Evolutionary conservation across 2,888 invertebrate genomes (phyloP).

Genomic region (Ophion ellenae): DNA sequence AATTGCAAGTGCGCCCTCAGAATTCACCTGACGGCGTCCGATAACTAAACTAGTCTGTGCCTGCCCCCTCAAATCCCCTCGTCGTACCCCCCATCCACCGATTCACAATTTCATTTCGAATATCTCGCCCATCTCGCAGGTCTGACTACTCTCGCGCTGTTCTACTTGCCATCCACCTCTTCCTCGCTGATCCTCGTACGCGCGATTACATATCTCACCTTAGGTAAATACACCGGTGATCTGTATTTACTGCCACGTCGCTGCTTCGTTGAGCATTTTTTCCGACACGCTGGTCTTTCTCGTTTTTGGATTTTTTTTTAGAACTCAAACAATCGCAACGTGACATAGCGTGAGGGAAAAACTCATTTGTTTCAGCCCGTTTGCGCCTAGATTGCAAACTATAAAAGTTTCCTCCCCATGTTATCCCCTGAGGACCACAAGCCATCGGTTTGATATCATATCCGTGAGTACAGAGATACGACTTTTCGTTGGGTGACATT

Average conservation of each 20-base stretch:
- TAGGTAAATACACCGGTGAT: background rate
- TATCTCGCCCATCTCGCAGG: constrained; percentile 15
- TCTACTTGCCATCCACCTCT: constrained; percentile 10
- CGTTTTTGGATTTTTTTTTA: background rate
- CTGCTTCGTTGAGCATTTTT: background rate
- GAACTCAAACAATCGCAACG: background rate
- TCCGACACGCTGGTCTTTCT: background rate
- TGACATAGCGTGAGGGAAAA: background rate
- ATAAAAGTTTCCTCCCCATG: background rate
- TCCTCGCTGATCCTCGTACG: constrained; percentile 2
- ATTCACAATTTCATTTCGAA: constrained; percentile 66
- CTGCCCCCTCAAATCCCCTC: constrained; percentile 13
- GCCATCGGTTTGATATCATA: background rate
- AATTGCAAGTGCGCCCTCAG: constrained; percentile 39
- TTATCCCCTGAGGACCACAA: background rate
- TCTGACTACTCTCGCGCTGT: constrained; percentile 25
- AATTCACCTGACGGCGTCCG: constrained; percentile 67
- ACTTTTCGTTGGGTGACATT: background rate
- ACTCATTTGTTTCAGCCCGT: background rate
- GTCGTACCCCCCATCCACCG: constrained; percentile 10
- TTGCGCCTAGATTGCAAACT: background rate
- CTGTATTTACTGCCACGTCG: background rate
- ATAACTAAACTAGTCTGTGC: constrained; percentile 57
- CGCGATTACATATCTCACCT: background rate
- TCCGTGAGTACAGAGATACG: background rate